Evolutionary conservation across 2,113 vertebrate genomes (phyloP), one percentile per base, ranked within the genome.

Genomic region (Pristiophorus japonicus): DNA sequence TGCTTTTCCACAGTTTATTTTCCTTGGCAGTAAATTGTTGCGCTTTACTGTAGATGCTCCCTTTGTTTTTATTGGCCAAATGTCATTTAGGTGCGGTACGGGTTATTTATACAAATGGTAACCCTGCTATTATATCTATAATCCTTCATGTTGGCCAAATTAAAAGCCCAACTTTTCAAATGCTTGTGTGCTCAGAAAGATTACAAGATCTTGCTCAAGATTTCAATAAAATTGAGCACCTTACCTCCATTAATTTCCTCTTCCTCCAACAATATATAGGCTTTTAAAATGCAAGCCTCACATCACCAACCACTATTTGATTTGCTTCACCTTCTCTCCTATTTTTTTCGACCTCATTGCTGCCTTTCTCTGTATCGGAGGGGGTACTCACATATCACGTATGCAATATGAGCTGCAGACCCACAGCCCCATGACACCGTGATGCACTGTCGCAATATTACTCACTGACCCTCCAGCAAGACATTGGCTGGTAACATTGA

Each of bases 1-100:
- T 47, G 81, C 42, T 85, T 85, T 85, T 88, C 47, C 47, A 85
- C 81, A n/a, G 2, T 14, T 12, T 88, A 30, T 59, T 88, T 88
- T 30, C 47, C 85, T 59, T 59, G 47, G 85, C 51, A 88, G 24
- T 59, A 87, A 51, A 88, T 88, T 88, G 51, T 88, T 88, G 47
- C 30, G 27, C 24, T 88, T 55, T 88, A 55, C 7, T 51, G 30
- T 55, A 55, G 85, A 55, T 59, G 47, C 2, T 34, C 24, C 24
- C 51, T 88, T 88, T 88, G 85, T 88, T 88, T 88, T 55, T 55
- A 88, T 88, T 88, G 85, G 47, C 85, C 27, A 88, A 34, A 55
- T 34, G 85, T 51, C 85, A 88, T 27, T 51, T 88, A 88, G 85
- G 85, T 88, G 85, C 59, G 47, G 85, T 55, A 30, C 10, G 11